A percentile compares a stretch with the other conserved stretches of the same genome.
Evolutionary conservation across 2,797 vertebrate genomes (phyloP).

Genomic region (Fundulus diaphanus): DNA sequence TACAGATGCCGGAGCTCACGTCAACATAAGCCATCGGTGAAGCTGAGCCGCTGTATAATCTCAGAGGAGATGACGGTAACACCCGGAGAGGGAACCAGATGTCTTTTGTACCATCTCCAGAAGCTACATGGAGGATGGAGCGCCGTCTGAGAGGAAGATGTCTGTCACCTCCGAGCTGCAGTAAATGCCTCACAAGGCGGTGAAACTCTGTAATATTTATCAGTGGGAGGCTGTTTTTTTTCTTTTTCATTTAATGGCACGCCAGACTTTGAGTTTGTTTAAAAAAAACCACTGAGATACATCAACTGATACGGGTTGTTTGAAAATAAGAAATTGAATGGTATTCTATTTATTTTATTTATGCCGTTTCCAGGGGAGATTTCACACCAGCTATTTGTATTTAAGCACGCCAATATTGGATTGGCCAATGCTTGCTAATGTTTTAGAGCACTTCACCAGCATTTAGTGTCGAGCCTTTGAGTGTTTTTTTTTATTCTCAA

Average conservation of each 20-base stretch:
- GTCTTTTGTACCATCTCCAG: slow-evolving; percentile 24
- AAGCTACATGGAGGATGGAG: slow-evolving; percentile 57
- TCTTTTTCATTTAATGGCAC: slow-evolving; percentile 47
- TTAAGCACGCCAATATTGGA: background rate
- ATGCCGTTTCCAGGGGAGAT: background rate
- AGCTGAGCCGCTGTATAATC: slow-evolving; percentile 17
- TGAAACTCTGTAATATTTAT: slow-evolving; percentile 32
- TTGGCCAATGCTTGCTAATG: background rate
- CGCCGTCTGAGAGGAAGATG: slow-evolving; percentile 34
- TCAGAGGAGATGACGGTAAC: slow-evolving; percentile 31
- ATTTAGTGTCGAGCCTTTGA: background rate
- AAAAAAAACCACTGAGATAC: slow-evolving; percentile 42
- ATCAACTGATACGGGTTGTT: slow-evolving; percentile 8
- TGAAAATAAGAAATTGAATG: slow-evolving; percentile 8
- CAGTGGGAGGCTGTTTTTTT: slow-evolving; percentile 8
- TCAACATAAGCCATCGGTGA: background rate
- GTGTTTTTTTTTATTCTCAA: background rate
- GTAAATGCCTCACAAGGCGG: slow-evolving; percentile 11
- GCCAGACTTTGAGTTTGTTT: slow-evolving; percentile 25
- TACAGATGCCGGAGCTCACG: background rate
- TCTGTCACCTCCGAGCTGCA: slow-evolving; percentile 29
- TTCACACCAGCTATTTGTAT: slow-evolving; percentile 8
- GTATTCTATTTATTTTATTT: background rate
- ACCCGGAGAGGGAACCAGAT: slow-evolving; percentile 44
- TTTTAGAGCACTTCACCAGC: slow-evolving; percentile 1